Conservation (phyloP, 1,140 invertebrate species). For the Caerostris darwini region DNA sequence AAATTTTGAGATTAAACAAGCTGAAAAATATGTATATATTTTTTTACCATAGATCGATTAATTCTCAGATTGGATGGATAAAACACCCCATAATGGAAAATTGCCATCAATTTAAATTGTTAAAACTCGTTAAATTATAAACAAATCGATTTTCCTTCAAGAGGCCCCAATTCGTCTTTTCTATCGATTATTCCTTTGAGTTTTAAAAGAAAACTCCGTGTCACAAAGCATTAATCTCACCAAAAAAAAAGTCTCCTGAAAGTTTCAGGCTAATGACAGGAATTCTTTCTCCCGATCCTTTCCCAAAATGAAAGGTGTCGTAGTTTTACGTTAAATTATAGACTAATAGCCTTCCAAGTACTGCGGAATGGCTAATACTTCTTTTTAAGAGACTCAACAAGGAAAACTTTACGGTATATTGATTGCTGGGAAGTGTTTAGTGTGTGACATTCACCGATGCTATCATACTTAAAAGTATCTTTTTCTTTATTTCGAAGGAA, state of each 20-base stretch:
- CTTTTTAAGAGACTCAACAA: background rate
- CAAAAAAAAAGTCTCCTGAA: background rate
- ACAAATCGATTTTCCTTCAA: constrained; percentile 3
- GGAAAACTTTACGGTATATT: background rate
- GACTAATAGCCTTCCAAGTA: background rate
- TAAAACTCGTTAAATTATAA: constrained; percentile 18
- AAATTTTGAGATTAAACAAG: too few species aligned
- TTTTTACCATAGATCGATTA: too few species aligned
- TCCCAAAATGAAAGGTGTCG: constrained; percentile 1
- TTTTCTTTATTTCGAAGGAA: background rate
- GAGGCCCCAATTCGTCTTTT: background rate
- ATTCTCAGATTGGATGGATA: too few species aligned
- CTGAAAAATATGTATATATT: too few species aligned
- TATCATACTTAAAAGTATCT: background rate
- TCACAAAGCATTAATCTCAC: background rate
- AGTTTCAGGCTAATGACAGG: background rate
- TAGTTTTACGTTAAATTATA: constrained; percentile 1
- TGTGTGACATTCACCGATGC: background rate
- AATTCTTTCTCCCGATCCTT: background rate
- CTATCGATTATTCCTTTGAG: background rate
- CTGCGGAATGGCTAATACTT: background rate
- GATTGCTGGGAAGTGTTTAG: background rate
- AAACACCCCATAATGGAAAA: background rate
- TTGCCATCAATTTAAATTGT: background rate
- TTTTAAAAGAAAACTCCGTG: background rate